These are phyloP conservation scores for Dicycla oo DNA, from an alignment of 2,888 invertebrate species.

Conservation along the genomic window DNA sequence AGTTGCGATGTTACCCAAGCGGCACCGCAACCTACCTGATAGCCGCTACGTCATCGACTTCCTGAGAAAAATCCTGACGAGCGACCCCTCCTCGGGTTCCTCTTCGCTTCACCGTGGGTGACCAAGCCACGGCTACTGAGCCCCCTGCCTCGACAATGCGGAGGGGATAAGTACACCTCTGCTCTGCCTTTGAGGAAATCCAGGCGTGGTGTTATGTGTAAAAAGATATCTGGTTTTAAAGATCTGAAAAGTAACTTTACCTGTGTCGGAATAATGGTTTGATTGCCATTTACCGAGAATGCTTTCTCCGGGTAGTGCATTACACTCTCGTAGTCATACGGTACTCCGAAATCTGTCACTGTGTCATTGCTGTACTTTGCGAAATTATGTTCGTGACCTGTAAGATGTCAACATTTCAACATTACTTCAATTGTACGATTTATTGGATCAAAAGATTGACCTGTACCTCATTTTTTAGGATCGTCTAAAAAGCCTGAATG, in stretches of 20 bases:
- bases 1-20: no score
- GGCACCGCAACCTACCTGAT: no score
- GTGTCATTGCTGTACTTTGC: conserved; percentile 92
- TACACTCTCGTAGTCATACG: conserved; percentile 93
- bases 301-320: conserved; percentile 93
- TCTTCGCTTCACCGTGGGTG: no score
- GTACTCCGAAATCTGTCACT: conserved; percentile 92
- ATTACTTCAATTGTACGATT: conserved; percentile 25
- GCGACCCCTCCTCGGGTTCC: no score
- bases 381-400: conserved; percentile 91
- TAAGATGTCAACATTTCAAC: conserved; percentile 46
- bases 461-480: conserved; percentile 45
- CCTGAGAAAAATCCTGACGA: no score
- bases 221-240: background rate
- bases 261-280: conserved; percentile 91
- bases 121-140: no score
- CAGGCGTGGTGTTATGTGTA: background rate
- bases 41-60: no score
- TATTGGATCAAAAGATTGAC: conserved; percentile 22
- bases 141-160: no score
- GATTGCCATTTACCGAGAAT: conserved; percentile 92
- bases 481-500: conserved; percentile 15
- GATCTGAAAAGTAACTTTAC: conserved; percentile 63
- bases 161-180: no score
- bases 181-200: background rate